Conservation (phyloP, 2,113 vertebrate genomes). For the Rhabdomys dilectus region DNA sequence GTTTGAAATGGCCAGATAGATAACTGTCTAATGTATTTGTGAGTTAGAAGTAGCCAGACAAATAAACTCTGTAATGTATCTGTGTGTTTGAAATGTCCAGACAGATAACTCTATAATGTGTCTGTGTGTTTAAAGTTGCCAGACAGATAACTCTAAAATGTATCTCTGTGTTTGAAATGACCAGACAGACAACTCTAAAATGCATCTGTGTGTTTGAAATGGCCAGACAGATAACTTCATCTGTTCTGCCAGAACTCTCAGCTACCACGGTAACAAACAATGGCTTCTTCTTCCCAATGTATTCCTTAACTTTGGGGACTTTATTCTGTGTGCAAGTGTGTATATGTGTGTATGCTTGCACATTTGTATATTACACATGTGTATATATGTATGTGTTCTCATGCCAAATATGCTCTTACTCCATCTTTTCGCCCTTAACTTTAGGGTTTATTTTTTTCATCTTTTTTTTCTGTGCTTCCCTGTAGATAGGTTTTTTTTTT, state of each 20-base stretch:
- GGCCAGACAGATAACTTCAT: background rate
- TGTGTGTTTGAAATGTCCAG: background rate
- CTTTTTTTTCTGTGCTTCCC: background rate
- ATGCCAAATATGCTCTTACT: background rate
- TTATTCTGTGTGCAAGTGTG: background rate
- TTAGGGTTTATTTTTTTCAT: background rate
- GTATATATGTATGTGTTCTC: rapidly evolving
- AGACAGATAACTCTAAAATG: background rate
- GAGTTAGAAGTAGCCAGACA: background rate
- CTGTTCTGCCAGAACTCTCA: background rate
- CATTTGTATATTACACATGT: background rate
- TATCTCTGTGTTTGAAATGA: background rate
- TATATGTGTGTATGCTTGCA: rapidly evolving
- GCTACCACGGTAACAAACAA: background rate
- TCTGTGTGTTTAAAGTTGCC: background rate
- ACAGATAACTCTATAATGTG: background rate
- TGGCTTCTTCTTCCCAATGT: background rate
- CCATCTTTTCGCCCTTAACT: background rate
- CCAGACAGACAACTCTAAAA: background rate
- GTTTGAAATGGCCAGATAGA: background rate
- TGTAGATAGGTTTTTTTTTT: background rate
- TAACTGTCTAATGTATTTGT: background rate
- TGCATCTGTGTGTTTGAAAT: background rate
- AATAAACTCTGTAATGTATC: background rate
- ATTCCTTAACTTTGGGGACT: background rate